Base-by-base conservation (phyloP, 1,140 invertebrate species). In the Stegodyphus mimosarum region DNA sequence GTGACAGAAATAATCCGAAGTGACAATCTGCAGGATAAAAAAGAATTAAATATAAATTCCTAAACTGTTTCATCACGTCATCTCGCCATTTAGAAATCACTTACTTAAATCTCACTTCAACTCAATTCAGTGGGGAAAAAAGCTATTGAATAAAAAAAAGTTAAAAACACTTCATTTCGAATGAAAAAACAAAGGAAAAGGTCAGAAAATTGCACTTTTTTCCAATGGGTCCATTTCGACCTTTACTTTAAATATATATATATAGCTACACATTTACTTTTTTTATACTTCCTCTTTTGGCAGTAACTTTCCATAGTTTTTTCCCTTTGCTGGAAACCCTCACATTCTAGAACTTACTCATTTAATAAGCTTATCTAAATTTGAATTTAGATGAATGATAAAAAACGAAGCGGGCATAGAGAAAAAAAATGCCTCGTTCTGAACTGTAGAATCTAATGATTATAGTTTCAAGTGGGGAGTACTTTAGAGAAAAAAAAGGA, bases 331-430 rank as follows among this genome's bases (percentile, higher is more conserved):
- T 33, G 3, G 7, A 13, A 6, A 9, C 70, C 53, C 70, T 50
- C 69, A 60, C 17, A 52, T 53, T 74, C 49, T 67, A 17, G 49
- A 83, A 74, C 70, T 60, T 10, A 51, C 72, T 76, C 81, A 84
- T 84, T 84, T 84, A 84, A 84, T 77, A 86, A 86, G 74, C 83
- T 77, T 86, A 86, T 86, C 83, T 86, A 86, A 86, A 86, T 86
- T 86, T 86, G 83, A 86, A 86, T 86, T 86, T 86, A 86, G 83
- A 86, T 86, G 83, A 78, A 78, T 55, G 83, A 81, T 71, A 86
- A 75, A 86, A 73, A 50, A 48, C 17, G 50, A 74, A 74, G 33
- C n/a, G 48, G 50, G 17, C 6, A 66, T 71, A 74, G 55, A 33
- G 50, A 48, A 53, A 74, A 83, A 81, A 74, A 74, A 6, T 9